Percentiles rank a stretch among this genome's conserved stretches.
Conservation (phyloP, 1,140 invertebrate genomes). For the Procambarus clarkii region DNA sequence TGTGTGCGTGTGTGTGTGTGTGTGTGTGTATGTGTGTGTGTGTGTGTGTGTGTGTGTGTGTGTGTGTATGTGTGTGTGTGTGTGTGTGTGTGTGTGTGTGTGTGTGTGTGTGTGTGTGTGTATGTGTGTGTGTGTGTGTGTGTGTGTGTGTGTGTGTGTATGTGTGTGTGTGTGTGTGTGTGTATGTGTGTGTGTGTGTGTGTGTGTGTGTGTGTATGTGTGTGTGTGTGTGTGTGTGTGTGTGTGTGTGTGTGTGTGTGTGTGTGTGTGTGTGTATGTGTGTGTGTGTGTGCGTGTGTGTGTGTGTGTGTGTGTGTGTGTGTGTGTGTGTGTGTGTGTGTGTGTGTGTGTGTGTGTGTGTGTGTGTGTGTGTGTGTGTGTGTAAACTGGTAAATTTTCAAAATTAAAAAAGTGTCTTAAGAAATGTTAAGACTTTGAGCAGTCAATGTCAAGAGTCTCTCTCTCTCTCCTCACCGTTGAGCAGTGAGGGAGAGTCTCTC, state of each 20-base stretch:
- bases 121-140: neutral
- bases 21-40: neutral
- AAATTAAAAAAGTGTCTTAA: no score
- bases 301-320: slow-evolving; percentile 9
- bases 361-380: slow-evolving; percentile 9
- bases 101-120: neutral
- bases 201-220: slow-evolving; percentile 6
- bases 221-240: slow-evolving; percentile 9
- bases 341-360: slow-evolving; percentile 9
- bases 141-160: neutral
- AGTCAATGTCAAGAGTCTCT: no score
- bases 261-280: slow-evolving; percentile 6
- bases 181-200: slow-evolving; percentile 6
- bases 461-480: no score
- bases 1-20: slow-evolving; percentile 6
- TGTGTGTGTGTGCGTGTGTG: slow-evolving; percentile 6
- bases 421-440: no score
- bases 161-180: neutral
- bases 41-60: neutral
- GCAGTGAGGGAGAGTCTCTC: no score
- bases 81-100: neutral
- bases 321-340: slow-evolving; percentile 9
- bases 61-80: neutral
- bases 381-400: neutral
- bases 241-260: slow-evolving; percentile 9